phyloP scores from a whole-genome alignment of 2,888 invertebrate species.

The Mimachlamys varia region DNA sequence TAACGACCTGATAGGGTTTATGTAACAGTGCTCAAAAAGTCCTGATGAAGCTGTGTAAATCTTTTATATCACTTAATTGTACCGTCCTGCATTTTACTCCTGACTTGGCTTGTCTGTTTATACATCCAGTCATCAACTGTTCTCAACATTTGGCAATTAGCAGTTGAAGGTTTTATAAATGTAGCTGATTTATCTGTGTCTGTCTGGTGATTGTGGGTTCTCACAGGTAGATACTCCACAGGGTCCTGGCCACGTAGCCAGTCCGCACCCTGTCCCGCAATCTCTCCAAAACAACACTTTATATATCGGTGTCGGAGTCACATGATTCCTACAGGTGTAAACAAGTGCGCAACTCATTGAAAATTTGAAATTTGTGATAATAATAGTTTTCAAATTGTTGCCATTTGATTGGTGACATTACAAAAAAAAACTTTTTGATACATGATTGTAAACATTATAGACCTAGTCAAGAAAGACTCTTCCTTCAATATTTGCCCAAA shows the following conservation, averaged over 20 bases:
- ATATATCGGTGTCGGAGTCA: neutral
- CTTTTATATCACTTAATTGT: constrained; percentile 21
- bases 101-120: neutral
- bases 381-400: too few species aligned
- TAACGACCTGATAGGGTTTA: constrained; percentile 28
- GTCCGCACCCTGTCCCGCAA: neutral
- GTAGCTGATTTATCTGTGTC: neutral
- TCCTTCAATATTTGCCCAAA: too few species aligned
- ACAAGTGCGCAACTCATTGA: neutral
- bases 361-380: neutral
- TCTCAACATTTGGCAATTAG: constrained; percentile 26
- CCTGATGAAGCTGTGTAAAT: neutral
- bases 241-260: neutral
- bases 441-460: too few species aligned
- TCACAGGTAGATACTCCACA: neutral
- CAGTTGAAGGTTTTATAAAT: neutral
- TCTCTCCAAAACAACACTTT: neutral
- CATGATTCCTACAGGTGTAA: neutral
- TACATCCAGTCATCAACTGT: neutral
- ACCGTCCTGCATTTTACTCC: neutral
- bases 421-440: too few species aligned
- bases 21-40: neutral
- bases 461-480: too few species aligned
- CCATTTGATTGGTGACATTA: too few species aligned
- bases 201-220: neutral